Percentiles rank a stretch among this genome's conserved stretches.
phyloP scores from a whole-genome alignment of 1,140 invertebrate species.

The Sweltsa coloradensis region DNA sequence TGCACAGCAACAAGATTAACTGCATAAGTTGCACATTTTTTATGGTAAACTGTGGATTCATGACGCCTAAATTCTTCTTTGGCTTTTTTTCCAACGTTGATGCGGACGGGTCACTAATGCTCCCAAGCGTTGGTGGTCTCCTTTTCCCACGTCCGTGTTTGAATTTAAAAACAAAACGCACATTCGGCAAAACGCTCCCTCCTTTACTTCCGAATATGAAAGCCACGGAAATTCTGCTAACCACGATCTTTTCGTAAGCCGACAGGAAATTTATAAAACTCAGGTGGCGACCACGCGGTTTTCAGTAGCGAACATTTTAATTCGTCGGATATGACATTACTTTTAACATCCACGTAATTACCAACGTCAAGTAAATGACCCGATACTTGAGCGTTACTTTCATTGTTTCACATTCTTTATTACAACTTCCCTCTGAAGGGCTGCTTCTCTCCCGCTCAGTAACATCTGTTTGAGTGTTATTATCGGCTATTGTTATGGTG shows the following conservation, averaged over 20 bases:
- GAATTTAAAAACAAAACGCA: background rate
- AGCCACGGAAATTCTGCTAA: background rate
- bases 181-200: constrained; percentile 4
- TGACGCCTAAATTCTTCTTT: constrained; percentile 13
- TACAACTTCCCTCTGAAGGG: too few relatives aligned
- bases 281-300: constrained; percentile 1
- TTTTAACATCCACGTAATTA: too few relatives aligned
- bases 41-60: constrained; percentile 7
- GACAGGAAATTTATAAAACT: constrained; percentile 2
- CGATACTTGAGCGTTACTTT: too few relatives aligned
- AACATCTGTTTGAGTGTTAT: too few relatives aligned
- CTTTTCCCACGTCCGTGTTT: constrained; percentile 4
- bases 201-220: background rate
- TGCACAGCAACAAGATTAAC: constrained; percentile 1
- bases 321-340: too few relatives aligned
- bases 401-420: too few relatives aligned
- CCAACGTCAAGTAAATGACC: too few relatives aligned
- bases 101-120: too few relatives aligned
- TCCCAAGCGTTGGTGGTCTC: background rate
- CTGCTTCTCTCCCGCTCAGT: too few relatives aligned
- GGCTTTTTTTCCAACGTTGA: constrained; percentile 16
- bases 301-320: too few relatives aligned
- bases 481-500: too few relatives aligned
- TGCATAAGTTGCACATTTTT: constrained; percentile 3
- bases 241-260: background rate